Evolutionary conservation across 2,113 vertebrate genomes (phyloP).

Genomic region (Xiphophorus maculatus): DNA sequence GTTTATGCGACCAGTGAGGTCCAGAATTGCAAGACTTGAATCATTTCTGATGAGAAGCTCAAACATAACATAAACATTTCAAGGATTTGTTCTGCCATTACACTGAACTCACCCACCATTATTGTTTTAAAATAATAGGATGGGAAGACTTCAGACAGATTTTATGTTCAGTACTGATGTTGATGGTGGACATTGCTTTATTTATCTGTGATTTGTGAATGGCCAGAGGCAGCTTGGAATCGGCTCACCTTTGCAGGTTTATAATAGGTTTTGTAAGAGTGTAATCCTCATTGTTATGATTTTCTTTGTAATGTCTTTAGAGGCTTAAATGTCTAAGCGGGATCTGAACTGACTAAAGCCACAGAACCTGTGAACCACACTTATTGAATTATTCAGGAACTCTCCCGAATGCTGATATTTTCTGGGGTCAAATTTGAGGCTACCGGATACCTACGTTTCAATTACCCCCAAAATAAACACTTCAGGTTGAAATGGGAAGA

Average conservation of each 20-base stretch:
- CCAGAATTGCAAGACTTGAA: neutral
- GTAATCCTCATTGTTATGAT: neutral
- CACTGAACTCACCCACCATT: no score
- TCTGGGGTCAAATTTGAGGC: neutral
- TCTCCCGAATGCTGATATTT: neutral
- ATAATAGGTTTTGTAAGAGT: neutral
- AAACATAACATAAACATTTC: neutral
- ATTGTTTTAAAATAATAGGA: no score
- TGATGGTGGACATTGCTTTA: neutral
- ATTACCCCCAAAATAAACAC: neutral
- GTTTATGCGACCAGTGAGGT: neutral
- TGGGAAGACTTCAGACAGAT: neutral
- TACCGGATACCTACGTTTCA: neutral
- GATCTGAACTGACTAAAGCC: neutral
- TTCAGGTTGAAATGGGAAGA: neutral
- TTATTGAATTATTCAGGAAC: neutral
- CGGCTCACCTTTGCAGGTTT: neutral
- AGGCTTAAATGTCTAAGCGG: neutral
- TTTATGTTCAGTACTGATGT: neutral
- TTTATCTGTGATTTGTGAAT: neutral
- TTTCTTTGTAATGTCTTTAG: neutral
- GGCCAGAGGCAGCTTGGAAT: neutral
- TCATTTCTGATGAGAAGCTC: neutral
- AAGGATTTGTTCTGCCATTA: neutral
- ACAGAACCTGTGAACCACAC: neutral